Evolutionary conservation across 1,140 invertebrate species (phyloP), one percentile per base, ranked within the genome.

Genomic region (Elysia chlorotica): DNA sequence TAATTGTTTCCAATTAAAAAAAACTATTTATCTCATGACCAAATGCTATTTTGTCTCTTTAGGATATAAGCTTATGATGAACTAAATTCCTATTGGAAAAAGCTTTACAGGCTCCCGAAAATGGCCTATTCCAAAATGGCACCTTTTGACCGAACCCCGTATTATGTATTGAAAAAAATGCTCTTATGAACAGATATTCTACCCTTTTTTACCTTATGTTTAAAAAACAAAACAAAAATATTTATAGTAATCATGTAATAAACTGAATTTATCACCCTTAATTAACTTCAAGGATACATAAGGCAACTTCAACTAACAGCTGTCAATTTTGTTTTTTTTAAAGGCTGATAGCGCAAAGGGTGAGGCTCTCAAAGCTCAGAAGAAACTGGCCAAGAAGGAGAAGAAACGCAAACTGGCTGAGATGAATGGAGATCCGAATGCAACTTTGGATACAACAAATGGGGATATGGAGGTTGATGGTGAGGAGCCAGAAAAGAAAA

Each of bases 331-430:
- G 59, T 73, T 73, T 63, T 70, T 70, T 65, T 78, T 77, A 4
- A 71, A 87, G 85, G 84, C 84, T 65, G 36, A 67, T 25, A 79
- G 76, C 23, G 69, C 69, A 2, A 71, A 31, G 36, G 5, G 10
- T 2, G 63, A 71, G 25, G 57, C 33, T 19, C n/a, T 63, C 4
- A 71, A 62, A 31, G 76, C 80, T 23, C 78, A 85, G 41, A 77
- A 73, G n/a, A 82, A 86, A 69, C 31, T 79, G 2, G 67, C 76
- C 21, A 86, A 85, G 81, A 88, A 80, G 71, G 83, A 79, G 57
- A 81, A 78, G 69, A 81, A 85, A 71, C 82, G 65, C 76, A 84
- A 66, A 69, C 48, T 31, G 37, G 62, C 17, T 74, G 73, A 80
- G 76, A n/a, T 74, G 75, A 71, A 77, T 75, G 62, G 65, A 68